Conservation (phyloP, 2,888 invertebrate genomes). For the Tetropium fuscum region DNA sequence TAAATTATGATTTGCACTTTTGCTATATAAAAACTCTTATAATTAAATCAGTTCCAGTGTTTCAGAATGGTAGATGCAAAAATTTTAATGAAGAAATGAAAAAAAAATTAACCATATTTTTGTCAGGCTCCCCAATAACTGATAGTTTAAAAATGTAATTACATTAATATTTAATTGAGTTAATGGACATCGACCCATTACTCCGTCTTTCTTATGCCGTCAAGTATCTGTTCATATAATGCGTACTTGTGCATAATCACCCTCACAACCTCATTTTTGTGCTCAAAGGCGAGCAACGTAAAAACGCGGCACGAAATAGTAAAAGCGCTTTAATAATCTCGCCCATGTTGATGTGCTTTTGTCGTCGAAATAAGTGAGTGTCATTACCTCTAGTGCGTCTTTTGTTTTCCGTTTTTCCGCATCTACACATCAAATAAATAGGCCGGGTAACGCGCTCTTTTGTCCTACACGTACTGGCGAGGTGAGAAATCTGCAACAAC, state of each 20-base stretch:
- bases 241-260: slow-evolving; percentile 11
- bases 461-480: background rate
- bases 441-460: slow-evolving; percentile 24
- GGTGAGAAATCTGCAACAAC: slow-evolving; percentile 1
- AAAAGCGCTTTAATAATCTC: slow-evolving; percentile 37
- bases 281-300: slow-evolving; percentile 12
- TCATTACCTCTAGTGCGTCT: slow-evolving; percentile 42
- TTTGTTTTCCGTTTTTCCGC: slow-evolving; percentile 41
- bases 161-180: too few species aligned
- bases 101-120: too few species aligned
- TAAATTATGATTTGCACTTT: too few species aligned
- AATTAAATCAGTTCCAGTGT: too few species aligned
- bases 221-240: too few species aligned
- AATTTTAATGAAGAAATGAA: too few species aligned
- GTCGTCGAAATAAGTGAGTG: slow-evolving; percentile 43
- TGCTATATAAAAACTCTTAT: too few species aligned
- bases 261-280: background rate
- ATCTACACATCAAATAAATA: slow-evolving; percentile 40
- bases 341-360: slow-evolving; percentile 42
- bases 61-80: too few species aligned
- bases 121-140: too few species aligned
- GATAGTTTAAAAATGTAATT: too few species aligned
- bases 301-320: slow-evolving; percentile 17
- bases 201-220: too few species aligned
- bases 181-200: too few species aligned